A percentile compares a stretch with the other conserved stretches of the same genome.
Evolutionary conservation across 2,113 vertebrate species (phyloP).

Genomic region (Pseudois nayaur): DNA sequence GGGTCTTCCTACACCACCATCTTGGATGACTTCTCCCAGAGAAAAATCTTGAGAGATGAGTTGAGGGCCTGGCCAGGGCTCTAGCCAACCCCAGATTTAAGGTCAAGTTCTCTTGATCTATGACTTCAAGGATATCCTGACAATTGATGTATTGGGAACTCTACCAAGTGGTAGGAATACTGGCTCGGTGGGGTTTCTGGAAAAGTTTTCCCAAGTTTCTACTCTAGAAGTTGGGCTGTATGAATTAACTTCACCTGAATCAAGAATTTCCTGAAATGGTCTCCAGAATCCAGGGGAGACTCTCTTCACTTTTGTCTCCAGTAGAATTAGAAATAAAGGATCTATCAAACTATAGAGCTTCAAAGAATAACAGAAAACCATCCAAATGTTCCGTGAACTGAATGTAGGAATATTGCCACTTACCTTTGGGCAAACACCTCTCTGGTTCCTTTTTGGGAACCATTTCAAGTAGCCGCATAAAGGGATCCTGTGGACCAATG

Average conservation of each 20-base stretch:
- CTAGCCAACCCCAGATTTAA: not conserved
- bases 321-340: not conserved
- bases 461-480: conserved; percentile 66
- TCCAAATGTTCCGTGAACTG: not conserved
- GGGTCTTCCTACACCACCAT: not conserved
- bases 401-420: conserved; percentile 43
- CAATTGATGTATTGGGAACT: not conserved
- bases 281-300: not conserved
- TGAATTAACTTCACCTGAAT: not conserved
- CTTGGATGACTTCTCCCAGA: not conserved
- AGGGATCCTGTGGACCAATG: conserved; percentile 83
- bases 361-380: not conserved
- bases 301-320: not conserved
- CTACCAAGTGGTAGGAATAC: not conserved
- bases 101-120: not conserved
- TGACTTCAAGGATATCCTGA: not conserved
- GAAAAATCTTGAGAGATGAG: not conserved
- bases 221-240: not conserved
- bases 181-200: not conserved
- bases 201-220: not conserved
- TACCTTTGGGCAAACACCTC: conserved; percentile 89
- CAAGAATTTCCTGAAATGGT: not conserved
- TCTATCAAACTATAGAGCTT: not conserved
- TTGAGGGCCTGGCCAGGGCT: not conserved
- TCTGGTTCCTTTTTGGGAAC: conserved; percentile 84